A percentile compares a stretch with the other conserved stretches of the same genome.
phyloP scores from a whole-genome alignment of 1,140 invertebrate genomes.

The Cyclina sinensis region DNA sequence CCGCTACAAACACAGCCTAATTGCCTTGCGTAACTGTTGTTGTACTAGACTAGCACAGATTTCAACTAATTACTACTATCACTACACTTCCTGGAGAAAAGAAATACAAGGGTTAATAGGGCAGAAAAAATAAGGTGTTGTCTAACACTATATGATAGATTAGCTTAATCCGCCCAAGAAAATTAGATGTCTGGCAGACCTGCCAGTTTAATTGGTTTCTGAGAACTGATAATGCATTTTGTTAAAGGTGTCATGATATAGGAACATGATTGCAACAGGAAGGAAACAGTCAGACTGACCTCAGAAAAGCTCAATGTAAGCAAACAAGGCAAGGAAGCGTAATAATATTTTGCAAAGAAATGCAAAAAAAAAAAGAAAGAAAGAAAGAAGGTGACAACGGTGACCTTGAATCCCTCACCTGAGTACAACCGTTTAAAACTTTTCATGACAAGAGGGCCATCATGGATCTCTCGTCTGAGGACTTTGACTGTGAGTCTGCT shows the following conservation, averaged over 20 bases:
- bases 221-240: background rate
- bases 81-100: background rate
- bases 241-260: background rate
- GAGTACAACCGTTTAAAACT: too few relatives aligned
- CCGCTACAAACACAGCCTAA: background rate
- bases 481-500: too few relatives aligned
- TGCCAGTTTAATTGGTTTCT: slow-evolving; percentile 20
- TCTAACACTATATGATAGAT: background rate
- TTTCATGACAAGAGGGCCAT: too few relatives aligned
- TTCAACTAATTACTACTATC: background rate
- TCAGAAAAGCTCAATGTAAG: too few relatives aligned
- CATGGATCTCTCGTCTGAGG: too few relatives aligned
- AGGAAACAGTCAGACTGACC: too few relatives aligned
- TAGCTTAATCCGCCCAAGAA: background rate
- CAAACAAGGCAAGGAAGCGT: too few relatives aligned
- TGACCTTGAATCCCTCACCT: too few relatives aligned
- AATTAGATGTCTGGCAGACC: background rate
- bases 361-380: too few relatives aligned
- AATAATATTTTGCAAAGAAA: too few relatives aligned
- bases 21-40: background rate
- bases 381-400: too few relatives aligned
- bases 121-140: background rate
- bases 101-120: background rate
- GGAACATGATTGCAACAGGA: background rate
- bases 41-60: background rate